phyloP scores from a whole-genome alignment of 2,113 vertebrate species.

The Macquaria ambigua region DNA sequence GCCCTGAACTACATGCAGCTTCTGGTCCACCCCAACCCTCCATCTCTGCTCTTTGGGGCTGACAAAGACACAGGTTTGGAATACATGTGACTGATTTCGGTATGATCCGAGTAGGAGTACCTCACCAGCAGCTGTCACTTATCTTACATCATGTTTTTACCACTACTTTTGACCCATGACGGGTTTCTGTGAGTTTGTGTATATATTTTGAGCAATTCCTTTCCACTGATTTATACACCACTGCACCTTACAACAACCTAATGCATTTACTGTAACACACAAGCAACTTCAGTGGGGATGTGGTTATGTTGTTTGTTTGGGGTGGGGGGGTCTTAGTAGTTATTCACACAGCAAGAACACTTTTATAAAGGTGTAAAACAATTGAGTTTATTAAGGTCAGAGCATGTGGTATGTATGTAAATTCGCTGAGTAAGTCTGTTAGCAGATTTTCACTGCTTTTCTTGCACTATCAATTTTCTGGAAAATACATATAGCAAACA shows the following conservation, averaged over 20 bases:
- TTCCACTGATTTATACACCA: neutral
- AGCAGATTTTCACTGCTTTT: neutral
- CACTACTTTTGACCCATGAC: too few species aligned
- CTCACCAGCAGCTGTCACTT: neutral
- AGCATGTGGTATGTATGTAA: too few species aligned
- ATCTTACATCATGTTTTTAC: neutral
- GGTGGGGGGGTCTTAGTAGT: too few species aligned
- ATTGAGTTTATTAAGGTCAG: too few species aligned
- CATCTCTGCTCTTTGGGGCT: constrained; percentile 92
- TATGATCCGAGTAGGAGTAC: neutral
- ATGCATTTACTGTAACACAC: neutral
- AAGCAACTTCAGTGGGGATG: neutral
- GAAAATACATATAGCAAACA: neutral
- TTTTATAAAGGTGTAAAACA: too few species aligned
- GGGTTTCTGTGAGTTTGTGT: neutral
- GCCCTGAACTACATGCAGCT: constrained; percentile 97
- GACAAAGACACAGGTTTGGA: constrained; percentile 93
- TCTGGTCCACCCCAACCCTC: constrained; percentile 95
- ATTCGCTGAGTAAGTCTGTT: neutral
- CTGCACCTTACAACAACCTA: neutral
- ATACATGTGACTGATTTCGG: neutral
- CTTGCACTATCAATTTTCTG: neutral
- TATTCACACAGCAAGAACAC: too few species aligned
- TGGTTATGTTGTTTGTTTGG: too few species aligned
- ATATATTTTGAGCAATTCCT: neutral